phyloP scores from a whole-genome alignment of 2,797 vertebrate genomes.

The Peromyscus aztecus region DNA sequence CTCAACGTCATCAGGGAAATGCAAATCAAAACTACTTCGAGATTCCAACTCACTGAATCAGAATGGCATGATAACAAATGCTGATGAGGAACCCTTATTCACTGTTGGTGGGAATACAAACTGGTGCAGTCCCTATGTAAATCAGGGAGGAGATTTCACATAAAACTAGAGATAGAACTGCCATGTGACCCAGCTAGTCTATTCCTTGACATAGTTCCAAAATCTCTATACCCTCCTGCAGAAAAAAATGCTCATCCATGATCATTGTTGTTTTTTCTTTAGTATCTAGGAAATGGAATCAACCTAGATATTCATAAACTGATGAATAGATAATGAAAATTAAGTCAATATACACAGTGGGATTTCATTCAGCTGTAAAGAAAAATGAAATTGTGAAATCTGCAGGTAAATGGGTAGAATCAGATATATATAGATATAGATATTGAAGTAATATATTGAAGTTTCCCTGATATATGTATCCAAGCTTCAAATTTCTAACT shows the following conservation, averaged over 20 bases:
- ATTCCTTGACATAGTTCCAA: not conserved
- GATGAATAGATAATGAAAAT: not conserved
- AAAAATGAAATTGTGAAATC: not conserved
- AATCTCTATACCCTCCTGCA: not conserved
- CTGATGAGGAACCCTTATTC: not conserved
- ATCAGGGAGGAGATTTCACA: not conserved
- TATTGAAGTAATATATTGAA: too few species aligned
- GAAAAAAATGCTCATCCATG: too few species aligned
- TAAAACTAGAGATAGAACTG: not conserved
- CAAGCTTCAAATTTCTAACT: not conserved
- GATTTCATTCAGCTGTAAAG: not conserved
- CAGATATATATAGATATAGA: too few species aligned
- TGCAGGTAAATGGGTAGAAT: not conserved
- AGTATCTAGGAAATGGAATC: not conserved
- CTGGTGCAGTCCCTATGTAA: not conserved
- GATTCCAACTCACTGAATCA: not conserved
- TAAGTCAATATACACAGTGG: not conserved
- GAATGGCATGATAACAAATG: not conserved
- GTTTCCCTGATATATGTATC: not conserved
- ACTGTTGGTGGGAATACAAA: not conserved
- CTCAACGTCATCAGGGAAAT: not conserved
- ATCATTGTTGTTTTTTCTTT: not conserved
- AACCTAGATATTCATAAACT: not conserved
- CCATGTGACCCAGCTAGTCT: too few species aligned
- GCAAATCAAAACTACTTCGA: not conserved